Conservation (phyloP, 2,888 invertebrate species). For the Altica lythri region DNA sequence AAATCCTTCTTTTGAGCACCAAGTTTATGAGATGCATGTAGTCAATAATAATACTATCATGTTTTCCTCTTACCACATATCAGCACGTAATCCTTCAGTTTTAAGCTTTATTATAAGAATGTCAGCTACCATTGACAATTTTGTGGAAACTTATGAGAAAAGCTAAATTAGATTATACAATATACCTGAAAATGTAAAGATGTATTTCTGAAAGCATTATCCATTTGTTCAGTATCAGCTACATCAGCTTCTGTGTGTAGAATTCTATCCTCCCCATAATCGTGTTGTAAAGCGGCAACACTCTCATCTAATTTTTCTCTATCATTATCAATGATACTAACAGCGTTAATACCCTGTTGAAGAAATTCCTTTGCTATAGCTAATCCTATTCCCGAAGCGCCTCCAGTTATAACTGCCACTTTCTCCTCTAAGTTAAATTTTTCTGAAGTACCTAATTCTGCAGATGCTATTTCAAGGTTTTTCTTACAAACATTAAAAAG, state of each 20-base stretch:
- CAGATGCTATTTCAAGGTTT: not conserved
- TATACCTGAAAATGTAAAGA: conserved; percentile 37
- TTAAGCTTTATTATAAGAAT: no score
- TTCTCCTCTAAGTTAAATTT: conserved; percentile 41
- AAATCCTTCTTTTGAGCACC: no score
- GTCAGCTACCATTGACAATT: no score
- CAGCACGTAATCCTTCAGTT: no score
- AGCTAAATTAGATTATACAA: no score
- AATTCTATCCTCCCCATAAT: conserved; percentile 71
- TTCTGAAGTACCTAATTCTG: not conserved
- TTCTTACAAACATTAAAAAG: not conserved
- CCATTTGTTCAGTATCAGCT: conserved; percentile 73
- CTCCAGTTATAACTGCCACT: conserved; percentile 74
- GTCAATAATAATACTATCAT: no score
- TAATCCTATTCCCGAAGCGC: conserved; percentile 72
- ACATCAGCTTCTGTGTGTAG: conserved; percentile 75
- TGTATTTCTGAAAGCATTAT: conserved; percentile 47
- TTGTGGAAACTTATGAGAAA: no score
- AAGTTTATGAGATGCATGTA: no score
- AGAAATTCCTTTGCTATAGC: conserved; percentile 70
- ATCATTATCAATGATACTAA: conserved; percentile 72
- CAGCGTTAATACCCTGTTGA: conserved; percentile 66
- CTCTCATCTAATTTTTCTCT: conserved; percentile 68
- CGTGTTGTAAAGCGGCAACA: conserved; percentile 64
- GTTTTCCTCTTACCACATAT: no score